A percentile compares a stretch with the other conserved stretches of the same genome.
Evolutionary conservation across 1,140 invertebrate species (phyloP).

Genomic region (Eupristina koningsbergeri): DNA sequence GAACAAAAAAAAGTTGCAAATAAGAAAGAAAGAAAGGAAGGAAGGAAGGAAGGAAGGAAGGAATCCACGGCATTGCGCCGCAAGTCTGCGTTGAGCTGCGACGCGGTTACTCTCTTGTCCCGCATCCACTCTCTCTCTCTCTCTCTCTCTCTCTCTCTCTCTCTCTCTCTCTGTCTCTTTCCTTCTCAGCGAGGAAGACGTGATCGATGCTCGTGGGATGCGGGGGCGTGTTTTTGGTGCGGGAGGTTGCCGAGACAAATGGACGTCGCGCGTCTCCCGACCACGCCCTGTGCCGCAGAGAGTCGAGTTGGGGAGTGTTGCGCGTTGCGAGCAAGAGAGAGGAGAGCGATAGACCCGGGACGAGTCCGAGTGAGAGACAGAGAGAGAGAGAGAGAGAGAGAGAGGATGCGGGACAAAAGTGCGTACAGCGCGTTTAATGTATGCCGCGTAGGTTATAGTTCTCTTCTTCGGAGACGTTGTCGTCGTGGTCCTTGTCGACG

Average conservation of each 20-base stretch:
- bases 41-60: background rate
- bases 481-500: slow-evolving; percentile 21
- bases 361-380: background rate
- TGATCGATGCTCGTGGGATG: slow-evolving; percentile 74
- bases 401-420: slow-evolving; percentile 41
- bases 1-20: slow-evolving; percentile 13
- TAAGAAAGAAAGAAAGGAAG: slow-evolving; percentile 31
- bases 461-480: slow-evolving; percentile 23
- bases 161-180: slow-evolving; percentile 2
- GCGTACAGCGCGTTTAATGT: slow-evolving; percentile 48
- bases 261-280: slow-evolving; percentile 74
- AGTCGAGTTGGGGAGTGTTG: slow-evolving; percentile 15
- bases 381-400: background rate
- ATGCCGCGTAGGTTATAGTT: slow-evolving; percentile 43
- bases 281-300: slow-evolving; percentile 66
- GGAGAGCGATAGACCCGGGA: too few relatives aligned
- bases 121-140: slow-evolving; percentile 3
- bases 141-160: slow-evolving; percentile 10
- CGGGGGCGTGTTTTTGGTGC: slow-evolving; percentile 73
- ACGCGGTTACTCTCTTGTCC: background rate
- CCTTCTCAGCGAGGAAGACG: slow-evolving; percentile 66
- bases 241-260: slow-evolving; percentile 74
- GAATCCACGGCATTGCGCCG: slow-evolving; percentile 30
- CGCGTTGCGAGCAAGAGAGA: slow-evolving; percentile 52
- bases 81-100: slow-evolving; percentile 1